Conservation (phyloP, 2,888 invertebrate genomes). For the Trachelus iudaicus region DNA sequence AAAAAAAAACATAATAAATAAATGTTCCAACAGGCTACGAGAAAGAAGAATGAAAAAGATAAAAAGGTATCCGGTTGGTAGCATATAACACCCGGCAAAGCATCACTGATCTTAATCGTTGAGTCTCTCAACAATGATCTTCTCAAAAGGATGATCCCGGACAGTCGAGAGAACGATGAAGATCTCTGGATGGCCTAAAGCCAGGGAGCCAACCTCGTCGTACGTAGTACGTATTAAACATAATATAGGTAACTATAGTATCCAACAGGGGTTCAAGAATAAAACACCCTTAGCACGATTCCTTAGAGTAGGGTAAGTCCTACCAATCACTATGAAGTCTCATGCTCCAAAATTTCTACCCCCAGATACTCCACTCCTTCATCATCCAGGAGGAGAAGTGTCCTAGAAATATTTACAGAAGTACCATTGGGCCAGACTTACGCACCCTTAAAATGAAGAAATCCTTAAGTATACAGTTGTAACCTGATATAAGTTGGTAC, state of each 20-base stretch:
- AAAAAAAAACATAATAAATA: neutral
- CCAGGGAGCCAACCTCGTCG: neutral
- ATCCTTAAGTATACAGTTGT: neutral
- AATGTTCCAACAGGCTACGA: neutral
- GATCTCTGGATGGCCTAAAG: slow-evolving; percentile 24
- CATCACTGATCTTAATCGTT: slow-evolving; percentile 56
- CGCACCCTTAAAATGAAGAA: neutral
- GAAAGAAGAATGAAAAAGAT: slow-evolving; percentile 26
- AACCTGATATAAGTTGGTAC: neutral
- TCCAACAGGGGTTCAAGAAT: neutral
- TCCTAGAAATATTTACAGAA: neutral
- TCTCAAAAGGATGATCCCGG: slow-evolving; percentile 57
- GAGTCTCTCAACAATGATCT: slow-evolving; percentile 54
- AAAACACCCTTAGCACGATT: neutral
- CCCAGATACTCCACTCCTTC: neutral
- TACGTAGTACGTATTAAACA: neutral
- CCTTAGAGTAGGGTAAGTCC: neutral
- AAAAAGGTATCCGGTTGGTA: slow-evolving; percentile 26
- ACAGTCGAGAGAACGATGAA: slow-evolving; percentile 40
- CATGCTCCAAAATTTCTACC: neutral
- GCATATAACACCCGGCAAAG: slow-evolving; percentile 31
- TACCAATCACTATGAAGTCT: neutral
- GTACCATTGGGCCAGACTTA: neutral
- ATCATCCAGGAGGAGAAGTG: neutral
- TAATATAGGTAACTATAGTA: neutral